Percentiles rank a stretch among this genome's conserved stretches.
phyloP scores from a whole-genome alignment of 2,888 invertebrate genomes.

The Leptogaster cylindrica region DNA sequence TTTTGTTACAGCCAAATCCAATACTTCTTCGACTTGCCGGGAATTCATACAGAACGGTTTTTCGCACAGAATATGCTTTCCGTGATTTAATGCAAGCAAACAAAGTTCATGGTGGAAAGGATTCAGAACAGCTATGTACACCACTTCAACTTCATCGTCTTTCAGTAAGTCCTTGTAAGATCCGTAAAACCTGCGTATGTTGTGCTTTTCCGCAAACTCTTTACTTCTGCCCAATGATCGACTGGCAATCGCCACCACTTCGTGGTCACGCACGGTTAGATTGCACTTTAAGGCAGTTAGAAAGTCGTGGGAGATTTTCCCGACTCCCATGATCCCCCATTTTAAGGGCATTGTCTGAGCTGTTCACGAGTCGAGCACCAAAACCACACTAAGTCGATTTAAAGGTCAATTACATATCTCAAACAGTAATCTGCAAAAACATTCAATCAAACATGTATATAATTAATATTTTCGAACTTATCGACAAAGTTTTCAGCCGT shows the following conservation, averaged over 20 bases:
- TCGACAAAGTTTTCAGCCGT: too few relatives aligned
- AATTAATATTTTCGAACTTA: too few relatives aligned
- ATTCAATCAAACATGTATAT: too few relatives aligned
- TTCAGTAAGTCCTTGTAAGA: constrained; percentile 75
- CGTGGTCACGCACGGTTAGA: constrained; percentile 69
- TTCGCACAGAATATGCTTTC: constrained; percentile 86
- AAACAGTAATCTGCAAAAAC: too few relatives aligned
- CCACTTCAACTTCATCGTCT: constrained; percentile 78
- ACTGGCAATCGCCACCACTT: constrained; percentile 77
- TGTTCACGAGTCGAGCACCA: neutral
- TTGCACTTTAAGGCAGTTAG: constrained; percentile 69
- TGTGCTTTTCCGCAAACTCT: constrained; percentile 73
- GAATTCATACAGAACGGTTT: constrained; percentile 82
- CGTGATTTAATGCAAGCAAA: constrained; percentile 74
- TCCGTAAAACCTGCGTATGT: constrained; percentile 72
- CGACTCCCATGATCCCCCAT: constrained; percentile 85
- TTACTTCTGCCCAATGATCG: constrained; percentile 71
- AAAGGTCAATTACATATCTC: too few relatives aligned
- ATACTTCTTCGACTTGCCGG: constrained; percentile 71
- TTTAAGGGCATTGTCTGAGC: constrained; percentile 58
- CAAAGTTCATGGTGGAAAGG: constrained; percentile 72
- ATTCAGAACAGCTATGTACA: constrained; percentile 79
- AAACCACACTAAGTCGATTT: too few relatives aligned
- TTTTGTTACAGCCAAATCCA: constrained; percentile 69
- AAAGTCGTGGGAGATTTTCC: constrained; percentile 84